phyloP scores from a whole-genome alignment of 2,797 vertebrate species.

The Microtus californicus region DNA sequence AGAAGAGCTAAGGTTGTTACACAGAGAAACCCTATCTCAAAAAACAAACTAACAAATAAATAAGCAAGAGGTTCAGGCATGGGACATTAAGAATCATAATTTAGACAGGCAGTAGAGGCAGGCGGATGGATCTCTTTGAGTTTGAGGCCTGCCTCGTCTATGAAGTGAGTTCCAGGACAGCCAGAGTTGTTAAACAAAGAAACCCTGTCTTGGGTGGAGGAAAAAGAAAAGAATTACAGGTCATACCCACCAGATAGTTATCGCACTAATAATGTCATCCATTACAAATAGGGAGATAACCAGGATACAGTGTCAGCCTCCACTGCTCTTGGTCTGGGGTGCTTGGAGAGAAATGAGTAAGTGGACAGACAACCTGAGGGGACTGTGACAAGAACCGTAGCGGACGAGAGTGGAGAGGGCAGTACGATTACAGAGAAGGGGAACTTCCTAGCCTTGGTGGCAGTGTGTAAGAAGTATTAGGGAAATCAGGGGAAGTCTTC shows the following conservation, averaged over 20 bases:
- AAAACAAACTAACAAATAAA: background rate
- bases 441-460: background rate
- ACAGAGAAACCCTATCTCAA: too few relatives aligned
- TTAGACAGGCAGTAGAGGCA: background rate
- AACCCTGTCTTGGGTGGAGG: background rate
- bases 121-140: background rate
- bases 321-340: background rate
- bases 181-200: background rate
- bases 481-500: slow-evolving; percentile 29
- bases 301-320: background rate
- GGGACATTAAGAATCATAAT: background rate
- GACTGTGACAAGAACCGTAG: background rate
- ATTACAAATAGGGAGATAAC: background rate
- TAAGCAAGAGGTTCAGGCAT: background rate
- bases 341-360: background rate
- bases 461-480: background rate
- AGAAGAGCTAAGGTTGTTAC: too few relatives aligned
- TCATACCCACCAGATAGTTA: background rate
- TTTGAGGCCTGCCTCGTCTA: background rate
- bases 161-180: background rate
- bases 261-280: background rate
- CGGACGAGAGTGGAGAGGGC: background rate
- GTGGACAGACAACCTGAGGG: background rate
- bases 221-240: background rate
- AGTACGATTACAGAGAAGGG: background rate